These are phyloP conservation scores for Oceanodroma tethys DNA, from an alignment of 2,113 vertebrate species.

Conservation along the genomic window DNA sequence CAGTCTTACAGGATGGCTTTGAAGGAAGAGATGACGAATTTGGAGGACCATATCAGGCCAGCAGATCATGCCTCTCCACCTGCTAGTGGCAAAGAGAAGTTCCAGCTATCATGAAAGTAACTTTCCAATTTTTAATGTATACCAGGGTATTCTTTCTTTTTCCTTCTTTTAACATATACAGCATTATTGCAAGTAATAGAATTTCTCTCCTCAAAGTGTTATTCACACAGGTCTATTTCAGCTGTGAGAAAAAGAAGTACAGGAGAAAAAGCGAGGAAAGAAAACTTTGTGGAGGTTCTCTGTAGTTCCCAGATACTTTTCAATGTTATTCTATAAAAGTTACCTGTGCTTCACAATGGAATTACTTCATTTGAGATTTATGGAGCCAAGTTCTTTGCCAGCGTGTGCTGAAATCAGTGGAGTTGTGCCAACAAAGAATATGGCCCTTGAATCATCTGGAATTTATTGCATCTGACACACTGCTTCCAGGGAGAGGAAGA, in stretches of 20 bases:
- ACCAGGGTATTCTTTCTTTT: not conserved
- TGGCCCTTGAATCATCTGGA: not conserved
- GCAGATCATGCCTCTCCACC: not conserved
- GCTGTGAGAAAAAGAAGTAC: not conserved
- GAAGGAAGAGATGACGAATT: not conserved
- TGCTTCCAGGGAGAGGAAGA: not conserved
- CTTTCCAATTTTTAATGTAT: not conserved
- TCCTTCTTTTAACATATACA: not conserved
- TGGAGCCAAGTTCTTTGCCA: not conserved
- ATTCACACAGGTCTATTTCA: not conserved
- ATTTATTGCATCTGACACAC: conserved; percentile 2
- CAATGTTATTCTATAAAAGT: not conserved
- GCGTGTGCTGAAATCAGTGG: not conserved
- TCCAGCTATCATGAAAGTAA: not conserved
- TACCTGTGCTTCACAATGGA: not conserved
- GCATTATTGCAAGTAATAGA: not conserved
- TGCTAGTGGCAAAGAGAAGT: not conserved
- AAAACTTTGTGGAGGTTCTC: not conserved
- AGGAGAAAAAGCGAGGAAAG: not conserved
- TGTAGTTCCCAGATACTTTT: not conserved
- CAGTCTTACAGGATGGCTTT: not conserved
- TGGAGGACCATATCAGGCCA: not conserved
- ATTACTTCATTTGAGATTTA: conserved; percentile 20
- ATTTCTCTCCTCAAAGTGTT: not conserved
- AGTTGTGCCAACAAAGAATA: not conserved